Evolutionary conservation across 2,113 vertebrate genomes (phyloP).

Genomic region (Diadophis punctatus): DNA sequence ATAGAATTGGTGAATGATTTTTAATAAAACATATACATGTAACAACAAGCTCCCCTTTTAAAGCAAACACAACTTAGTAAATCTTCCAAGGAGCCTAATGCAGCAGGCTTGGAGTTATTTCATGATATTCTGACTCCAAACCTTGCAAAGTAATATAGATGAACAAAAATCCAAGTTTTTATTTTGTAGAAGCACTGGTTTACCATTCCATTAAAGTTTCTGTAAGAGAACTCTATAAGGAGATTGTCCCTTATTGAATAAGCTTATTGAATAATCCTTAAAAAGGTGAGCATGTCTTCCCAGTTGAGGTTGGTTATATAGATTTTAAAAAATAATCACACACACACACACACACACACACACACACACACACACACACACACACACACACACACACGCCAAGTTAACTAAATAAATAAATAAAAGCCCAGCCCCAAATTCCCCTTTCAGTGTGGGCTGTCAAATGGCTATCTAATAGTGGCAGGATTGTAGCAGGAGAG

Average conservation of each 20-base stretch:
- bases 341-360: not conserved
- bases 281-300: conserved; percentile 63
- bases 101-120: not conserved
- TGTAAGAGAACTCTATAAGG: not conserved
- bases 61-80: not conserved
- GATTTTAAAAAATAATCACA: conserved; percentile 13
- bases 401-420: conserved; percentile 14
- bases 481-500: conserved; percentile 83
- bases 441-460: conserved; percentile 84
- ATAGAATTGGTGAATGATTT: conserved; percentile 43
- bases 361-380: not conserved
- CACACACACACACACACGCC: not conserved
- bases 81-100: not conserved
- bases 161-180: not conserved
- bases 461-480: conserved; percentile 95
- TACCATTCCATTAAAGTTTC: not conserved
- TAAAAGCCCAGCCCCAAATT: conserved; percentile 61
- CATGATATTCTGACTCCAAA: not conserved
- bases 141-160: not conserved
- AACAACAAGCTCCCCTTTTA: not conserved
- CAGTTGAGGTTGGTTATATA: conserved; percentile 55
- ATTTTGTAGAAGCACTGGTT: not conserved
- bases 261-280: conserved; percentile 62
- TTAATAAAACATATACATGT: conserved; percentile 30
- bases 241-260: conserved; percentile 13